A percentile compares a stretch with the other conserved stretches of the same genome.
Conservation (phyloP, 2,888 invertebrate species). For the Homarus gammarus region DNA sequence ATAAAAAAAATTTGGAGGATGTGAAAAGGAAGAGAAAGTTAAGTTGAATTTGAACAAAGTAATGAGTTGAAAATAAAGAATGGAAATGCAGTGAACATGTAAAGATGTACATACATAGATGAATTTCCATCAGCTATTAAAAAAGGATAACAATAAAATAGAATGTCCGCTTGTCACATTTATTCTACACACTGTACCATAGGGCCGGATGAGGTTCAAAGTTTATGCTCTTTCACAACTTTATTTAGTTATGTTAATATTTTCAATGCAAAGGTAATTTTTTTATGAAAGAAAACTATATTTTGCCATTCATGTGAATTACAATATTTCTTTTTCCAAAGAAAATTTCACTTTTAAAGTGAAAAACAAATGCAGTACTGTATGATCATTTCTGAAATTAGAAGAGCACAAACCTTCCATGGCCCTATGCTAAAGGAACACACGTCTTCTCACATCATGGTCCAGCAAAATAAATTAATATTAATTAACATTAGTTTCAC, state of each 20-base stretch:
- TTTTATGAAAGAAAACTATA: neutral
- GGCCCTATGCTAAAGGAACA: constrained; percentile 67
- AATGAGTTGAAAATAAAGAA: neutral
- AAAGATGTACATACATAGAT: constrained; percentile 4
- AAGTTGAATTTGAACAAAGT: too few species aligned
- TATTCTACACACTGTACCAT: constrained; percentile 62
- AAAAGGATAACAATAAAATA: neutral
- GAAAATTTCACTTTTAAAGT: neutral
- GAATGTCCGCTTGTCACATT: constrained; percentile 24
- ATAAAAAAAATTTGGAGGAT: too few species aligned
- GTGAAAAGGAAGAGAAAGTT: too few species aligned
- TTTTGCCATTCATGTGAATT: neutral
- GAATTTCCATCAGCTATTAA: neutral
- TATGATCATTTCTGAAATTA: neutral
- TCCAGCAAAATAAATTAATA: constrained; percentile 72
- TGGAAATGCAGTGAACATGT: neutral
- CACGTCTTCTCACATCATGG: constrained; percentile 58
- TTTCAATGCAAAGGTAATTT: neutral
- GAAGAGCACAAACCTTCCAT: constrained; percentile 38
- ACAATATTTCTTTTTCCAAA: neutral
- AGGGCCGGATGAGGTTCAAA: constrained; percentile 25
- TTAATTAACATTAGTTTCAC: constrained; percentile 69
- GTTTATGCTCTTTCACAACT: neutral
- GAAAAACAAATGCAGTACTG: too few species aligned
- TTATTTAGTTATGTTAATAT: neutral